These are phyloP conservation scores for Mirza zaza DNA, from an alignment of 2,113 vertebrate species.

Conservation along the genomic window DNA sequence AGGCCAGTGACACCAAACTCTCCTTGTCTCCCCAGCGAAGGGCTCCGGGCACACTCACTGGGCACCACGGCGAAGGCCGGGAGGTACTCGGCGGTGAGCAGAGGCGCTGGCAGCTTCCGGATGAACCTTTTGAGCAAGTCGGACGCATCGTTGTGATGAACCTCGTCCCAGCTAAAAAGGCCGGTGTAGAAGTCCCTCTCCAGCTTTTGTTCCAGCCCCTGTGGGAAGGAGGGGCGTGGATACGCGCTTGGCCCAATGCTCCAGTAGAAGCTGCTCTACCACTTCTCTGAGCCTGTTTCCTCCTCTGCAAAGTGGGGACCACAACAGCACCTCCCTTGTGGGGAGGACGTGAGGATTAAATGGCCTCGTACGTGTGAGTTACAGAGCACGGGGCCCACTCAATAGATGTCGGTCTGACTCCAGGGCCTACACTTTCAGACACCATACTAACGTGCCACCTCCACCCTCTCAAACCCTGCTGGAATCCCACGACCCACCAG, in stretches of 20 bases:
- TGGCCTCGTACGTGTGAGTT: not conserved
- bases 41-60: constrained; percentile 82
- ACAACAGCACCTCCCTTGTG: not conserved
- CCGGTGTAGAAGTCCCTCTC: constrained; percentile 90
- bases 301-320: not conserved
- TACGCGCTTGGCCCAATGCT: not conserved
- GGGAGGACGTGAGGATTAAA: not conserved
- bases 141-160: constrained; percentile 91
- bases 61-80: constrained; percentile 92
- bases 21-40: not conserved
- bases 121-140: constrained; percentile 95
- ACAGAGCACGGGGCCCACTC: not conserved
- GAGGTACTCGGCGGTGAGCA: constrained; percentile 93
- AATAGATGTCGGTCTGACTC: not conserved
- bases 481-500: not conserved
- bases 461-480: not conserved
- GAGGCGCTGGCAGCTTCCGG: constrained; percentile 89
- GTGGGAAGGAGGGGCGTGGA: not conserved
- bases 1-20: not conserved
- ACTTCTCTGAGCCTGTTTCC: not conserved
- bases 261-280: not conserved
- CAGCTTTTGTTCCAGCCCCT: constrained; percentile 90
- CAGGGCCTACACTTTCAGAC: too few species aligned
- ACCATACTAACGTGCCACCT: rapidly evolving
- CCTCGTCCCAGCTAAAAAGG: constrained; percentile 90